phyloP scores from a whole-genome alignment of 2,888 invertebrate genomes.

The Spatulosminthurus flaviceps region DNA sequence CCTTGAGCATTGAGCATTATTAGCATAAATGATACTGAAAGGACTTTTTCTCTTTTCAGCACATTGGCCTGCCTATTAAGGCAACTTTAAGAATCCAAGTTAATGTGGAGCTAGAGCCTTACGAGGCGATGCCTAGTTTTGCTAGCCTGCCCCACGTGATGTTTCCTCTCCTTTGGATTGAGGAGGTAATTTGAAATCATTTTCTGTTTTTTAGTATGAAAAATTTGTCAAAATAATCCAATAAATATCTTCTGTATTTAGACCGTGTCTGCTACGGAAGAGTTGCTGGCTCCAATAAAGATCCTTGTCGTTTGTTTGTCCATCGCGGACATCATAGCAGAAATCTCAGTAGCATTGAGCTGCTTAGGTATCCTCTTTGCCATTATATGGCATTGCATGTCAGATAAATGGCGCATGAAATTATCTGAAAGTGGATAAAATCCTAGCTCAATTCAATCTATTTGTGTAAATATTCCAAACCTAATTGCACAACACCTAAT shows the following conservation, averaged over 20 bases:
- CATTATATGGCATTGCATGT: constrained; percentile 26
- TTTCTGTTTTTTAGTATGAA: not conserved
- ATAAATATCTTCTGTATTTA: not conserved
- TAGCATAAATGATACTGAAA: not conserved
- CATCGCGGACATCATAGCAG: constrained; percentile 19
- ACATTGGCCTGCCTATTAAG: constrained; percentile 57
- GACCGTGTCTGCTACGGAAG: constrained; percentile 38
- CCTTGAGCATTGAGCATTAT: not conserved
- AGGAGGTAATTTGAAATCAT: constrained; percentile 54
- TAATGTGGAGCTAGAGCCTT: constrained; percentile 59
- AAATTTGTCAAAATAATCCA: not conserved
- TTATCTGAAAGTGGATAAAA: not conserved
- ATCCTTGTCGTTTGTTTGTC: not conserved
- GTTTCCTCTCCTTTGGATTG: constrained; percentile 61
- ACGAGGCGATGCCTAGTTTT: constrained; percentile 58
- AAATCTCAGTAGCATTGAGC: not conserved
- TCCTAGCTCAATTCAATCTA: too few relatives aligned
- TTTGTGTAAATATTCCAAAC: too few relatives aligned
- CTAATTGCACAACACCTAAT: too few relatives aligned
- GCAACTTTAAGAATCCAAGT: constrained; percentile 57
- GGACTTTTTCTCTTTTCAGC: constrained; percentile 45
- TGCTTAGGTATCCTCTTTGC: constrained; percentile 18
- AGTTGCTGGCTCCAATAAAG: constrained; percentile 37
- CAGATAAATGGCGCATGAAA: constrained; percentile 39
- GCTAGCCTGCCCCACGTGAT: constrained; percentile 56